Base-by-base conservation (phyloP, 2,113 vertebrate species). In the Dipodomys ordii region DNA sequence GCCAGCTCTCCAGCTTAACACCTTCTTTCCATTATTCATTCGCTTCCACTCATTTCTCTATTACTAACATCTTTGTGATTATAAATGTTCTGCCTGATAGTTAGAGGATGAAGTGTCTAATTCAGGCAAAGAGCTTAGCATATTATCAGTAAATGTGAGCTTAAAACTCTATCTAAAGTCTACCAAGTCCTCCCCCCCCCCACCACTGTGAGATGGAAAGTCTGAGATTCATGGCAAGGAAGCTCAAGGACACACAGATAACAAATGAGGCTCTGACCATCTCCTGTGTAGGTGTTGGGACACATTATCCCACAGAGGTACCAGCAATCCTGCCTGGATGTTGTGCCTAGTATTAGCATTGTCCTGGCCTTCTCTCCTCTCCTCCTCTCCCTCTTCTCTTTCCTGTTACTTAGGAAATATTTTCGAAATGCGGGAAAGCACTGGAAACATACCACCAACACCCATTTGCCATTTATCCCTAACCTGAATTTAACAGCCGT, bases 361-460 rank as follows among this genome's bases (percentile, higher is more conserved):
- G 53, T 3, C 53, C 53, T 57, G 53, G 15, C 53, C 15, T 57
- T 57, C 6, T 19, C 9, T 8, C 46, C 32, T 53, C 39, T 20
- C 49, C 11, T 10, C 35, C 18, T 12, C 44, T 35, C 10, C 44
- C 25, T 13, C 7, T n/a, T 30, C n/a, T 23, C 46, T 86, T 83
- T 30, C 12, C 53, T 62, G 16, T n/a, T 53, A 62, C 65, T 72
- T 62, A 46, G 35, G 60, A 62, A 88, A 78, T 35, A 53, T 8
- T 28, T 80, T 72, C 35, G 92, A 82, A 83, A 16, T 64, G 57
- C 53, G 94, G 35, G 64, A 91, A 74, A 90, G 39, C 68, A 76
- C 18, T 80, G 68, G 81, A 89, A 83, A 80, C 39, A 69, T 39
- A 83, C 39, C 11, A 35, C 15, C 57, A 88, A 53, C n/a, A n/a